Evolutionary conservation across 2,113 vertebrate species (phyloP).

Genomic region (Condylura cristata): DNA sequence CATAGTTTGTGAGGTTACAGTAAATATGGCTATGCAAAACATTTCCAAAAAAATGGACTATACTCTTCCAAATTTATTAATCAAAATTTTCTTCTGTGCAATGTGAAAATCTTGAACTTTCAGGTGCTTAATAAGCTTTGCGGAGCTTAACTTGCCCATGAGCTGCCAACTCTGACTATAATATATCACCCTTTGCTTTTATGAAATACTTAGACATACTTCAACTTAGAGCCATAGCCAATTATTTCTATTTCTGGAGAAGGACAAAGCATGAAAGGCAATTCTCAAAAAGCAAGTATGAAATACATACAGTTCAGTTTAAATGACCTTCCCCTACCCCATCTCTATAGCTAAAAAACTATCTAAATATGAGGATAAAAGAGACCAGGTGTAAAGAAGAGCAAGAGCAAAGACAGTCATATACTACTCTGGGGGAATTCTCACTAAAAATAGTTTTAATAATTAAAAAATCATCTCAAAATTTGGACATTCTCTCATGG

Average conservation of each 20-base stretch:
- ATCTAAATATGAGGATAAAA: conserved; percentile 15
- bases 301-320: conserved; percentile 30
- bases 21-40: neutral
- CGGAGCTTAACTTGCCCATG: neutral
- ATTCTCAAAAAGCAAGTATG: conserved; percentile 64
- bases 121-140: neutral
- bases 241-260: conserved; percentile 71
- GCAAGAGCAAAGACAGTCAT: neutral
- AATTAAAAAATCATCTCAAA: neutral
- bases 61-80: neutral
- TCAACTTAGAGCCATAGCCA: conserved; percentile 25
- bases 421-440: neutral
- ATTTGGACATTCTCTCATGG: neutral
- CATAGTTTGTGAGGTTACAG: neutral
- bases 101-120: neutral
- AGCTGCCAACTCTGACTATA: neutral
- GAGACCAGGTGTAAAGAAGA: neutral
- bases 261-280: conserved; percentile 37
- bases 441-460: neutral
- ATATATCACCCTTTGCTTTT: conserved; percentile 37
- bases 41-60: neutral
- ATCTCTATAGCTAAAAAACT: neutral
- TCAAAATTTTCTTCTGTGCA: neutral
- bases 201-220: conserved; percentile 24
- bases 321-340: neutral